Evolutionary conservation across 2,113 vertebrate species (phyloP).

Genomic region (Chamaea fasciata): DNA sequence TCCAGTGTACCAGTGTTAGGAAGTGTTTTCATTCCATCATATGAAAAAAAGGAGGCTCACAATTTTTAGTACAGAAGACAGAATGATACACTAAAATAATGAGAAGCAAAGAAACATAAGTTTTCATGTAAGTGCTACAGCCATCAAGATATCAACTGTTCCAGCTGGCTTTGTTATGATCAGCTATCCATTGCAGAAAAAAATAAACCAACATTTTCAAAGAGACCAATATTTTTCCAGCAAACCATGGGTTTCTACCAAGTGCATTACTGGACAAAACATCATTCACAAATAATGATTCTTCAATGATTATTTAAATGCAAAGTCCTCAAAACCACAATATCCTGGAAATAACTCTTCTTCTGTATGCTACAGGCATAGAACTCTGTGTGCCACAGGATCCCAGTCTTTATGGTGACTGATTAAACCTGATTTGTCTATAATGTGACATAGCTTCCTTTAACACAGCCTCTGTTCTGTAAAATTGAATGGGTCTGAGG

Average conservation of each 20-base stretch:
- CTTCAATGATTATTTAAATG: background rate
- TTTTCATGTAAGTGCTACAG: background rate
- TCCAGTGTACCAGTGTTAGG: background rate
- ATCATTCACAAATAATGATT: background rate
- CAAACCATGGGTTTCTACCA: background rate
- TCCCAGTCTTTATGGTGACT: background rate
- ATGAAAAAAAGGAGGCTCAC: background rate
- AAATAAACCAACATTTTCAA: background rate
- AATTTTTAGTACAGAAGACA: background rate
- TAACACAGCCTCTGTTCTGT: background rate
- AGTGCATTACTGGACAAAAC: background rate
- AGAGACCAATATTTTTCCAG: background rate
- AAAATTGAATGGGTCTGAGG: background rate
- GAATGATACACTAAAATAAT: background rate
- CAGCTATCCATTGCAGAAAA: background rate
- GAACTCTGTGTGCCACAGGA: background rate
- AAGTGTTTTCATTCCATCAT: background rate
- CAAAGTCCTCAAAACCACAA: background rate
- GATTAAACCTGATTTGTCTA: background rate
- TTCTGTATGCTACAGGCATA: background rate
- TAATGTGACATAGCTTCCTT: background rate
- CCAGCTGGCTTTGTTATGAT: background rate
- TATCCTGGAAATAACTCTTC: background rate
- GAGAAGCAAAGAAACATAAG: background rate
- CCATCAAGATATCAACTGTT: background rate